Base-by-base conservation (phyloP, 2,888 invertebrate species). In the Chrysopilus asiliformis region DNA sequence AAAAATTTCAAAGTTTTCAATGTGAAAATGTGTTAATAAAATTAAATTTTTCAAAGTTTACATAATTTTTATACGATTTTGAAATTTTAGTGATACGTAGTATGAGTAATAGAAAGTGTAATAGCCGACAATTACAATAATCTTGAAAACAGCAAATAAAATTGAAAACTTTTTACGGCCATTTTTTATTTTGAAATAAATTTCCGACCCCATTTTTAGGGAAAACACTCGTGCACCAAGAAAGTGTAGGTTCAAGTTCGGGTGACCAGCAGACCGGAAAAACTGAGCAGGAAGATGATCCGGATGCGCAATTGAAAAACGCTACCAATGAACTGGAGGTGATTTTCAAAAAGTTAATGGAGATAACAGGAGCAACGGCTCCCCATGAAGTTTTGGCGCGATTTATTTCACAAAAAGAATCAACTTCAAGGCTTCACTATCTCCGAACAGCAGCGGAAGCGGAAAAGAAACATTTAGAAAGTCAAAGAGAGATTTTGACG, bases 361-460 rank as follows among this genome's bases (percentile, higher is more conserved):
- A 75, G 53, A 74, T 79, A 1, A 84, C 85, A 13, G 81, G 81
- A 7, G 83, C 80, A 10, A 79, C 79, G 8, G 76, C 74, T 33
- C 72, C 79, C 0, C 74, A 77, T 39, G 79, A 83, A 50, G 83
- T 86, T 1, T 70, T 83, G 35, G 71, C 78, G 48, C 67, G 79
- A 43, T 85, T 84, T 57, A 65, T 74, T 33, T 70, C 71, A 0
- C 86, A 87, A 55, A 74, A 74, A 27, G 77, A 79, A 44, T 85
- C 85, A 0, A 74, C 75, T 34, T 68, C 72, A 32, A 71, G 82
- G 7, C 64, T 87, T 24, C 72, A 70, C 37, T 76, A 76, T 51
- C 65, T 87, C 46, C 74, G 82, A 45, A 68, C 71, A 45, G 73
- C 72, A 7, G 78, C 79, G 0, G 86, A 86, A 48, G 70, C 73